Evolutionary conservation across 2,888 invertebrate species (phyloP), one percentile per base, ranked within the genome.

Genomic region (Penaeus monodon): DNA sequence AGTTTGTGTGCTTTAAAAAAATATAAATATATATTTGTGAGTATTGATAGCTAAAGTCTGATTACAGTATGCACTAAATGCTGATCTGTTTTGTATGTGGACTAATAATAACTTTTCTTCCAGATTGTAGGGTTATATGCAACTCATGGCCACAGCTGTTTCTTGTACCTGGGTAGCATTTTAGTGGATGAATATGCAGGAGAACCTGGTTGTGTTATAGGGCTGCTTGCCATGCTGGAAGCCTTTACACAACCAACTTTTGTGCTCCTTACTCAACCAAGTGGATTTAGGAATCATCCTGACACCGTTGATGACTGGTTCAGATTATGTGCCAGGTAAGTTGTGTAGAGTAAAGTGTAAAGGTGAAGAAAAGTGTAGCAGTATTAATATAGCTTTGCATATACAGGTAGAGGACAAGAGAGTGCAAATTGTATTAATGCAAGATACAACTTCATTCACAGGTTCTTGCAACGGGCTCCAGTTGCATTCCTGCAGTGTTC

Each of bases 301-400:
- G 99, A 99, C 92, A 99, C 99, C 0, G 98, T 99, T 0, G 99
- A 99, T 92, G 99, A 99, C 92, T 95, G 99, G 90, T 99, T 99
- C 93, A 94, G 97, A 80, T 93, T 98, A 65, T 96, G 96, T 91
- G 94, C 95, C 81, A 93, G 96, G 90, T 90, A 20, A 65, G 79
- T 17, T 57, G 57, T 17, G 57, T 57, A 57, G 2, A 57, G 17
- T 57, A 57, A 20, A 57, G 57, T 17, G 17, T 57, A 57, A 49
- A 57, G 14, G 17, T 17, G 57, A 57, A 20, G 14, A 17, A 14
- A 57, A 20, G 17, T 57, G 57, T 57, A 1, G 17, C 14, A 57
- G 17, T 57, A 44, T 44, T 44, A 44, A 1, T 44, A 57, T 57
- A 3, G 17, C 17, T 12, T 57, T 20, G 3, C 17, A 57, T 57